phyloP scores from a whole-genome alignment of 2,113 vertebrate genomes.

The Coptodon bakossiorum region DNA sequence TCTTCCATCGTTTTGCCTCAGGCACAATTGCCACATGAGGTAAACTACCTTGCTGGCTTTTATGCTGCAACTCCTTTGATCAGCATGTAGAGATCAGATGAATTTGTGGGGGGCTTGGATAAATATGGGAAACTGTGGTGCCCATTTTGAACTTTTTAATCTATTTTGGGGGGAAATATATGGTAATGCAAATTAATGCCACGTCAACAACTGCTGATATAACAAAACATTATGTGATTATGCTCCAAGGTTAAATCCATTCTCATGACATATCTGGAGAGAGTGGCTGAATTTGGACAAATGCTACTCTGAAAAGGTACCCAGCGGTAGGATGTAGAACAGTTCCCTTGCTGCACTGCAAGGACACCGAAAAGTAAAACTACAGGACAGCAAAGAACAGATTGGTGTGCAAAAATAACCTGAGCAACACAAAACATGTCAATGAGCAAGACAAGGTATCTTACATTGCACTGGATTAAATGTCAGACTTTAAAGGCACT shows the following conservation, averaged over 20 bases:
- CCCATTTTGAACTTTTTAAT: not conserved
- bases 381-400: conserved; percentile 55
- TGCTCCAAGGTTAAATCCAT: not conserved
- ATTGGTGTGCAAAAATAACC: conserved; percentile 57
- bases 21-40: conserved; percentile 7
- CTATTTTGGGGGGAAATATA: not conserved
- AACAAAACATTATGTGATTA: not conserved
- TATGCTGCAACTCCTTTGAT: not conserved
- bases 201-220: not conserved
- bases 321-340: conserved; percentile 53
- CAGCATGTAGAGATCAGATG: not conserved
- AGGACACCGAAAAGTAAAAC: conserved; percentile 65
- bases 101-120: not conserved
- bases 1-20: conserved; percentile 24
- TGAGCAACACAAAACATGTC: not conserved
- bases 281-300: conserved; percentile 7
- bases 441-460: conserved; percentile 20
- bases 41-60: not conserved
- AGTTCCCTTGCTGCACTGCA: conserved; percentile 63
- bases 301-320: not conserved
- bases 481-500: not conserved
- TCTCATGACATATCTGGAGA: not conserved
- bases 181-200: not conserved
- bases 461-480: not conserved
- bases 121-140: not conserved